Conservation (phyloP, 1,140 invertebrate genomes). For the Hylyphantes graminicola region DNA sequence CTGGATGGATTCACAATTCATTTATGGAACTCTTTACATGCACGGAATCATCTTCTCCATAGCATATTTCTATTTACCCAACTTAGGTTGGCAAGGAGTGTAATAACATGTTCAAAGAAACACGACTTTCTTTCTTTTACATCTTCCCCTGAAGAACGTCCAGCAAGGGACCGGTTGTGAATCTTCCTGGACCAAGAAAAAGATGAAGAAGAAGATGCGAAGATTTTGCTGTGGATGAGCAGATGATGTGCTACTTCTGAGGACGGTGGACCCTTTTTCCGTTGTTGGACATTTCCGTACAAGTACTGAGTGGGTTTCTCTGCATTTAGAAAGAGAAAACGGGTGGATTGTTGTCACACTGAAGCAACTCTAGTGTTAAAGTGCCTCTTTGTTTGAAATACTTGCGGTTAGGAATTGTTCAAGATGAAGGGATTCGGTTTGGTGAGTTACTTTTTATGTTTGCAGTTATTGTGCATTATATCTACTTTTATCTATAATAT, state of each 20-base stretch:
- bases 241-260: slow-evolving; percentile 35
- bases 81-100: too few species aligned
- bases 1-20: too few species aligned
- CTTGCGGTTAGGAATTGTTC: not conserved
- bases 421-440: not conserved
- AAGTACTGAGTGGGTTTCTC: too few species aligned
- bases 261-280: slow-evolving; percentile 14
- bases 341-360: not conserved
- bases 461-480: too few species aligned
- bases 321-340: not conserved
- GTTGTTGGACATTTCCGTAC: too few species aligned
- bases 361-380: not conserved
- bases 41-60: too few species aligned
- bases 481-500: too few species aligned
- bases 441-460: not conserved
- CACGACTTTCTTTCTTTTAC: too few species aligned
- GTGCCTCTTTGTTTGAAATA: not conserved
- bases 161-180: slow-evolving; percentile 27
- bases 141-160: too few species aligned
- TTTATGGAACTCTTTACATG: too few species aligned
- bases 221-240: slow-evolving; percentile 29
- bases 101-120: too few species aligned
- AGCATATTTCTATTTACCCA: too few species aligned
- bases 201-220: slow-evolving; percentile 14
- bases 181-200: slow-evolving; percentile 32